Conservation (phyloP, 2,113 vertebrate genomes). For the Circaetus cinerascens region DNA sequence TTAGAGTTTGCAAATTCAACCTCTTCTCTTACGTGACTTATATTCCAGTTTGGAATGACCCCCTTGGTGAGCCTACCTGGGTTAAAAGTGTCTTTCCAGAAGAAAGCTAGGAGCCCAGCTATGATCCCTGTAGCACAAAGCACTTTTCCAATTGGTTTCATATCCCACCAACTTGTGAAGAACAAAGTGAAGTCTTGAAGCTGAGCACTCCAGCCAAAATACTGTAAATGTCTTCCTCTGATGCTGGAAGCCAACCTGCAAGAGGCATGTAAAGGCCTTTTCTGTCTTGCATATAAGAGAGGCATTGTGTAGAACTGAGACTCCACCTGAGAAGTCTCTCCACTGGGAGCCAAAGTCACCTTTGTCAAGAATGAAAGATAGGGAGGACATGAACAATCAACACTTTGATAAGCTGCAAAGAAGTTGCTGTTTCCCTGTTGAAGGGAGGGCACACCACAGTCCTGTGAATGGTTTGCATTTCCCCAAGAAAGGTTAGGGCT, state of each 20-base stretch:
- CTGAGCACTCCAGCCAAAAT: background rate
- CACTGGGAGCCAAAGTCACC: background rate
- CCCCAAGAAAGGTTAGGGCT: background rate
- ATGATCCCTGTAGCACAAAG: background rate
- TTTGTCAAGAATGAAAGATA: background rate
- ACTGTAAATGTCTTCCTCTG: background rate
- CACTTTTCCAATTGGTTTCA: background rate
- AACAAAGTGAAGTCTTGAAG: background rate
- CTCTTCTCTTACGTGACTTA: background rate
- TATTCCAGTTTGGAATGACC: background rate
- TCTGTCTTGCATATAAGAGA: background rate
- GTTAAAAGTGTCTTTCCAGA: conserved; percentile 71
- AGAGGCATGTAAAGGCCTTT: background rate
- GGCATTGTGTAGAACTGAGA: background rate
- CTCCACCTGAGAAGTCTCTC: background rate
- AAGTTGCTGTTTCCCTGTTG: background rate
- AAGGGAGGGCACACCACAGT: background rate
- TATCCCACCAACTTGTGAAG: background rate
- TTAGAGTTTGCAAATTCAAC: background rate
- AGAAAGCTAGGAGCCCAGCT: conserved; percentile 24
- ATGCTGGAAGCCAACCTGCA: background rate
- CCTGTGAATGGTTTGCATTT: background rate
- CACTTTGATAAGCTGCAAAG: background rate
- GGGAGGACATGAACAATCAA: background rate
- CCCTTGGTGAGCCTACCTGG: conserved; percentile 44